phyloP scores from a whole-genome alignment of 2,113 vertebrate genomes.

The Malaclemys terrapin region DNA sequence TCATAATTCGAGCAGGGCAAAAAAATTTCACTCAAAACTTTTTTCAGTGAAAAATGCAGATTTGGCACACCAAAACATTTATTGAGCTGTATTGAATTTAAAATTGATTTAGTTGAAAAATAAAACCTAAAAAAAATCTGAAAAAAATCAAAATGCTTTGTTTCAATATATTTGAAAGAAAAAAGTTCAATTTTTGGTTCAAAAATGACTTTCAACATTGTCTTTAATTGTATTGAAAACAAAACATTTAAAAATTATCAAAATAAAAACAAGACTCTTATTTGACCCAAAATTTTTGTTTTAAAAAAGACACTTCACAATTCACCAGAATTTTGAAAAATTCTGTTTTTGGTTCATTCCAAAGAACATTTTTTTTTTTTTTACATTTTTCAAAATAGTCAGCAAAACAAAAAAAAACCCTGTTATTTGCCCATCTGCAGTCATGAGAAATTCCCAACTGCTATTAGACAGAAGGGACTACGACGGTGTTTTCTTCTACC shows the following conservation, averaged over 20 bases:
- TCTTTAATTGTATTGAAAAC: neutral
- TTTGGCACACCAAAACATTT: neutral
- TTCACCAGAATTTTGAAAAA: neutral
- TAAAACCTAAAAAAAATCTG: neutral
- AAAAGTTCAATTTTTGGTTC: neutral
- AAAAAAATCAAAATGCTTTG: neutral
- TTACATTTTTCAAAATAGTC: no score
- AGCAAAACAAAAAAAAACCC: no score
- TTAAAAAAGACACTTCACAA: neutral
- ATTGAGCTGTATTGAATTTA: neutral
- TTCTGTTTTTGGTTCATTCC: neutral
- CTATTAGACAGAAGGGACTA: no score
- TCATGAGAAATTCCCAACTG: no score
- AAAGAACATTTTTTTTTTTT: no score
- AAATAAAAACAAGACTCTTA: neutral
- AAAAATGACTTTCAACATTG: neutral
- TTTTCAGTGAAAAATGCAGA: neutral
- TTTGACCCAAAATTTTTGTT: neutral
- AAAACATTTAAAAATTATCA: neutral
- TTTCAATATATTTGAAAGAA: neutral
- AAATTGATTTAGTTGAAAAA: neutral
- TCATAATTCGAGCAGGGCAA: no score
- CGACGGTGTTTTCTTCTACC: no score
- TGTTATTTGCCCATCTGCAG: no score
- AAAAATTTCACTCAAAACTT: no score